phyloP scores from a whole-genome alignment of 2,113 vertebrate genomes.

The Lophotis ruficrista region DNA sequence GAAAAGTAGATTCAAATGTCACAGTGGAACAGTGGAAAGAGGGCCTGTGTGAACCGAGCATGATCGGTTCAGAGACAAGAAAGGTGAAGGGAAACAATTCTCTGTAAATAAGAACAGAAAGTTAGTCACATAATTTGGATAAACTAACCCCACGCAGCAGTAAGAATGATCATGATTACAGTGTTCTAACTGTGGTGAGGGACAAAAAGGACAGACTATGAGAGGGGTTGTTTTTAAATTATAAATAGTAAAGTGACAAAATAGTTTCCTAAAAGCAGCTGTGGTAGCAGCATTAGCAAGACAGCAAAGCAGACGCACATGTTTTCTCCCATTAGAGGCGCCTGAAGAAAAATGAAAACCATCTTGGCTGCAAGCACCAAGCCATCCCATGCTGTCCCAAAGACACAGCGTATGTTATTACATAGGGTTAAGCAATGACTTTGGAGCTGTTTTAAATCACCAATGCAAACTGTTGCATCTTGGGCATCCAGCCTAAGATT shows the following conservation, averaged over 20 bases:
- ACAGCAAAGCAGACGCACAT: not conserved
- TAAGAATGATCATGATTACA: not conserved
- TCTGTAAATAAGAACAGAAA: not conserved
- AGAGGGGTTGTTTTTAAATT: not conserved
- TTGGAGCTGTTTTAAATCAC: not conserved
- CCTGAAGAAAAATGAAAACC: not conserved
- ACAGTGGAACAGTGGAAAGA: not conserved
- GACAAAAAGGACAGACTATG: not conserved
- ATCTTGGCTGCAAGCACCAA: not conserved
- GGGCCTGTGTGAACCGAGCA: not conserved
- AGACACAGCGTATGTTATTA: not conserved
- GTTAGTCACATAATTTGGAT: not conserved
- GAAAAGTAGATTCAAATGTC: not conserved
- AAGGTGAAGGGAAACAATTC: not conserved
- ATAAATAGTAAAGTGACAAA: not conserved
- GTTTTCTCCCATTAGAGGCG: not conserved
- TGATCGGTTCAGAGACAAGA: not conserved
- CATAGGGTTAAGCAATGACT: not conserved
- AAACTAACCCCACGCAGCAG: not conserved
- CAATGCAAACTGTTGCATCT: fast-evolving
- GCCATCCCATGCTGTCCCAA: fast-evolving
- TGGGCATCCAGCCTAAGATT: not conserved
- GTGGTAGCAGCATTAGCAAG: not conserved
- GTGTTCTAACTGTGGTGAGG: not conserved
- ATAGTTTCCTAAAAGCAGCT: not conserved